Evolutionary conservation across 2,113 vertebrate species (phyloP).

Genomic region (Oncorhynchus gorbuscha): DNA sequence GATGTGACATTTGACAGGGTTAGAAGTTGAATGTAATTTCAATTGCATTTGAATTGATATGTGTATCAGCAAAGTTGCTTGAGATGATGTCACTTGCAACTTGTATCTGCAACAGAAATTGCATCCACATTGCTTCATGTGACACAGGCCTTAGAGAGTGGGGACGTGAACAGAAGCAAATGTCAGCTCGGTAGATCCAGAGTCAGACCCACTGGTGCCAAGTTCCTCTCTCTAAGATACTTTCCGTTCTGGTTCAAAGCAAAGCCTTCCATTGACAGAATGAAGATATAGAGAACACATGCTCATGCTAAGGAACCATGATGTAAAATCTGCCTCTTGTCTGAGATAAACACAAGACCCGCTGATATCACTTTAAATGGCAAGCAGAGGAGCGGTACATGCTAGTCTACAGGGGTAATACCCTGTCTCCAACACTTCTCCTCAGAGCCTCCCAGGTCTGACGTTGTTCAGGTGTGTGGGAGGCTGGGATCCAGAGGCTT

Average conservation of each 20-base stretch:
- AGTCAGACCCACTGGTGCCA: constrained; percentile 47
- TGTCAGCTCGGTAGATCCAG: constrained; percentile 10
- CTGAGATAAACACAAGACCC: constrained; percentile 43
- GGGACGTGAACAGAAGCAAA: constrained; percentile 50
- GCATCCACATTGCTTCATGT: too few relatives aligned
- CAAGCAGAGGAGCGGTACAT: constrained; percentile 19
- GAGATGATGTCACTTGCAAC: too few relatives aligned
- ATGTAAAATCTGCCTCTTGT: constrained; percentile 39
- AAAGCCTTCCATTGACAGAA: constrained; percentile 9
- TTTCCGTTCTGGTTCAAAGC: constrained; percentile 44
- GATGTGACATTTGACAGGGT: too few relatives aligned
- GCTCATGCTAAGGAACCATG: constrained; percentile 9
- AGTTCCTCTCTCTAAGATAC: constrained; percentile 20
- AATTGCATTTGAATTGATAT: too few relatives aligned
- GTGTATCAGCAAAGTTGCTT: too few relatives aligned
- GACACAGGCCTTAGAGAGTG: neutral
- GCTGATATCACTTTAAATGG: constrained; percentile 22
- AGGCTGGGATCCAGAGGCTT: constrained; percentile 21
- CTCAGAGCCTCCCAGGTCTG: neutral
- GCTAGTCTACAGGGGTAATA: constrained; percentile 15
- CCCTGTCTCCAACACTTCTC: neutral
- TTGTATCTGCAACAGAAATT: too few relatives aligned
- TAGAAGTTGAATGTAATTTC: too few relatives aligned
- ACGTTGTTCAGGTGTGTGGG: constrained; percentile 28
- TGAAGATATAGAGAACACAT: constrained; percentile 40